Evolutionary conservation across 2,797 vertebrate species (phyloP).

Genomic region (Chiroxiphia lanceolata): DNA sequence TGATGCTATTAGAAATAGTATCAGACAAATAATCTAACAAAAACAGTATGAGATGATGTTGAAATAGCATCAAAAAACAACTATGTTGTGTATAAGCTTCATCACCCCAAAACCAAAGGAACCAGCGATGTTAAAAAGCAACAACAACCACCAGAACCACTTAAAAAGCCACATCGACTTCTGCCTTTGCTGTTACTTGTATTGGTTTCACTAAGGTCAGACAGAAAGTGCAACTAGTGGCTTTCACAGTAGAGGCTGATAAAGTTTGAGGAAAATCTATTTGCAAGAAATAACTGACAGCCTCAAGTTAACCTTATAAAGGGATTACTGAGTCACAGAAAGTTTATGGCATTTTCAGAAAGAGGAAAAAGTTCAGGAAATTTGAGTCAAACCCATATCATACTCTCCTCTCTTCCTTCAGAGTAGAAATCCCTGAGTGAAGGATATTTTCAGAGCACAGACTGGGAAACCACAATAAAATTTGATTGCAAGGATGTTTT

Average conservation of each 20-base stretch:
- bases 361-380: not conserved
- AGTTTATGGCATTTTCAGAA: not conserved
- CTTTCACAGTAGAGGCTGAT: not conserved
- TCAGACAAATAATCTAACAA: not conserved
- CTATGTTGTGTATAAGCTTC: not conserved
- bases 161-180: not conserved
- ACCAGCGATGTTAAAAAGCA: not conserved
- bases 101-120: not conserved
- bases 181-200: not conserved
- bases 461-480: slow-evolving; percentile 14
- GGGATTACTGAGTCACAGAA: not conserved
- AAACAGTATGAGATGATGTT: not conserved
- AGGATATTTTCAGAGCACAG: not conserved
- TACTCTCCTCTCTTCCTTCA: not conserved
- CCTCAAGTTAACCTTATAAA: not conserved
- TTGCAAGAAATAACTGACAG: not conserved
- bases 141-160: not conserved
- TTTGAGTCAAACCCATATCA: not conserved
- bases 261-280: not conserved
- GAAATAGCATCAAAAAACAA: not conserved
- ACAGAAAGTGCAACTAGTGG: not conserved
- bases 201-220: not conserved
- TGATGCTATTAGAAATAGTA: slow-evolving; percentile 45
- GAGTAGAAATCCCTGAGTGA: not conserved
- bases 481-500: slow-evolving; percentile 20